Percentiles rank a stretch among this genome's conserved stretches.
phyloP scores from a whole-genome alignment of 2,797 vertebrate species.

The Sebastes itinus region DNA sequence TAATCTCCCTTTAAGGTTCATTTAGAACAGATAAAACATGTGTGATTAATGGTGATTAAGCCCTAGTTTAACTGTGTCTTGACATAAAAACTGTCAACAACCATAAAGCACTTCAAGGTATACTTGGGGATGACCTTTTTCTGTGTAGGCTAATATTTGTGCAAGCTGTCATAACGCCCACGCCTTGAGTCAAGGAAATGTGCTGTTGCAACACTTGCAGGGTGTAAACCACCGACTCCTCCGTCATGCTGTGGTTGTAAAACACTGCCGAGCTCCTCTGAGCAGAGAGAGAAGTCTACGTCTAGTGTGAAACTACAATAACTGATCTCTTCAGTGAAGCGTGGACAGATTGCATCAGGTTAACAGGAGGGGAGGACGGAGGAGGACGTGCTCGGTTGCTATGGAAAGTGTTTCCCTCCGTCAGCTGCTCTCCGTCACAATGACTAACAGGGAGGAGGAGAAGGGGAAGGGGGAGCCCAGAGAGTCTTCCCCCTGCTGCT shows the following conservation, averaged over 20 bases:
- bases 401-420: constrained; percentile 83
- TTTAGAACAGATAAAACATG: too few relatives aligned
- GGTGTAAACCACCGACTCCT: constrained; percentile 25
- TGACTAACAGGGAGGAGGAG: constrained; percentile 72
- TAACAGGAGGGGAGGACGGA: constrained; percentile 21
- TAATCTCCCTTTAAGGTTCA: too few relatives aligned
- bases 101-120: constrained; percentile 28
- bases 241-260: constrained; percentile 71
- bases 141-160: constrained; percentile 66
- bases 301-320: constrained; percentile 42
- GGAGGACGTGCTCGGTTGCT: constrained; percentile 63
- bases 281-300: constrained; percentile 2
- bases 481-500: constrained; percentile 66
- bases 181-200: constrained; percentile 72
- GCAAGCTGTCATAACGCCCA: constrained; percentile 71
- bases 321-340: constrained; percentile 14
- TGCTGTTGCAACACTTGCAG: constrained; percentile 69
- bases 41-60: too few relatives aligned
- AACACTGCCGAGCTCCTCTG: constrained; percentile 45
- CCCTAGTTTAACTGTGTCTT: neutral
- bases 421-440: constrained; percentile 74
- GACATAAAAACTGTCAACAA: constrained; percentile 11
- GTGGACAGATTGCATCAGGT: constrained; percentile 54
- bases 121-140: constrained; percentile 73
- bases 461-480: constrained; percentile 41